Evolutionary conservation across 2,888 invertebrate genomes (phyloP).

Genomic region (Iphiclides podalirius): DNA sequence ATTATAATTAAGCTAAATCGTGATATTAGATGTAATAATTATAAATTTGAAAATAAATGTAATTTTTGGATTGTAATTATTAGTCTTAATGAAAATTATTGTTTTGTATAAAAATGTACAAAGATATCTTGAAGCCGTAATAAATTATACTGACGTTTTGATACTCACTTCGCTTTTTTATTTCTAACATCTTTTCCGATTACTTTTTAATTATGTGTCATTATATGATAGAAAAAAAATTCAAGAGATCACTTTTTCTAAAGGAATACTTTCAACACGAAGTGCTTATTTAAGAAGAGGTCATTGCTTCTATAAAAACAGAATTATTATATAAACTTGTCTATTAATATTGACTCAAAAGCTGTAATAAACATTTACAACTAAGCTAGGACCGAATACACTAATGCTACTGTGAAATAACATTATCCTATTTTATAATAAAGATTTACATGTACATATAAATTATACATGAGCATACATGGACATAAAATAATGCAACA

Average conservation of each 20-base stretch:
- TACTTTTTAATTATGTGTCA: conserved; percentile 20
- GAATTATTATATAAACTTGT: not conserved
- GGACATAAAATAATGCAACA: too few relatives aligned
- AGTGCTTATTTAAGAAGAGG: conserved; percentile 11
- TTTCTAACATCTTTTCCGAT: conserved; percentile 32
- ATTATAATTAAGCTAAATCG: conserved; percentile 77
- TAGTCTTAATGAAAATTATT: conserved; percentile 75
- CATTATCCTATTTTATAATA: too few relatives aligned
- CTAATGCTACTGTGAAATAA: too few relatives aligned
- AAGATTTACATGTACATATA: too few relatives aligned
- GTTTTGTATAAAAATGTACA: conserved; percentile 79
- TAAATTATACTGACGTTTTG: conserved; percentile 80
- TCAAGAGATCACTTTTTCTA: conserved; percentile 19
- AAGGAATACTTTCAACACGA: conserved; percentile 14
- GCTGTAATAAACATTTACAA: too few relatives aligned
- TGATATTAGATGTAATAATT: conserved; percentile 78
- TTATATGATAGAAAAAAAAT: conserved; percentile 13
- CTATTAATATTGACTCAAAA: too few relatives aligned
- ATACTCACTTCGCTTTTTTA: conserved; percentile 67
- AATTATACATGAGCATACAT: too few relatives aligned
- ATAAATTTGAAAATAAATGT: conserved; percentile 76
- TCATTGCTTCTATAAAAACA: conserved; percentile 5
- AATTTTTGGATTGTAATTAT: conserved; percentile 80
- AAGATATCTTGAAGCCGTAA: conserved; percentile 76
- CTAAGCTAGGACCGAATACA: too few relatives aligned